Percentiles rank a stretch among this genome's conserved stretches.
These are phyloP conservation scores for Gymnorhina tibicen DNA, from an alignment of 2,113 vertebrate species.

Conservation along the genomic window DNA sequence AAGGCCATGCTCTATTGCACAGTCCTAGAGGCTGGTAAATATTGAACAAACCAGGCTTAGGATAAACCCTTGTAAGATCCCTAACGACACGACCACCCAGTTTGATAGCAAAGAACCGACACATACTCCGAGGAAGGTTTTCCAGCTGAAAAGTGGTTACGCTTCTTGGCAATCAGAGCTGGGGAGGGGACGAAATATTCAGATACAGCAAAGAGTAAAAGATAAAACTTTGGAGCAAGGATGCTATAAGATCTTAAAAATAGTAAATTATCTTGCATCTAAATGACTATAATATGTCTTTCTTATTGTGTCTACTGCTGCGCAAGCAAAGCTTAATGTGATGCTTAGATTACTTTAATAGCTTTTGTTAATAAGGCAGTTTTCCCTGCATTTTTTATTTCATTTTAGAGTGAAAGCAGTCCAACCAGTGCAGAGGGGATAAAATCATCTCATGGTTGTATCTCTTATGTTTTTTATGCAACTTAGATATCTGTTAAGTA, in stretches of 20 bases:
- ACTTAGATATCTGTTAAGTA: not conserved
- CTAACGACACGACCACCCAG: not conserved
- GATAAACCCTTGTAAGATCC: not conserved
- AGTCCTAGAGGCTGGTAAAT: not conserved
- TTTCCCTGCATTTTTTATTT: conserved; percentile 51
- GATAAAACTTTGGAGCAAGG: not conserved
- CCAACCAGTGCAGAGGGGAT: conserved; percentile 15
- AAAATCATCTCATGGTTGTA: not conserved
- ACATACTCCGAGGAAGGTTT: not conserved
- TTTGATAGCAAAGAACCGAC: not conserved
- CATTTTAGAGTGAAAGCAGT: conserved; percentile 52
- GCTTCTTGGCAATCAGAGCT: not conserved
- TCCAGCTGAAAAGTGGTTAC: not conserved
- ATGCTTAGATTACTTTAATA: conserved; percentile 73
- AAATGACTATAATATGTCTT: conserved; percentile 69
- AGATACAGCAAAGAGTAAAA: not conserved
- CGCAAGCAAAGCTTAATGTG: conserved; percentile 71
- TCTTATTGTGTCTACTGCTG: conserved; percentile 69
- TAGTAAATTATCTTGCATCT: conserved; percentile 68
- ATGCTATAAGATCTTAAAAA: conserved; percentile 59
- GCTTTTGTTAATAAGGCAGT: conserved; percentile 72
- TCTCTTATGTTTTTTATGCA: conserved; percentile 9
- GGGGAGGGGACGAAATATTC: not conserved
- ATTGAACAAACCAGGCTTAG: not conserved
- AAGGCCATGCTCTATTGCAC: not conserved